Evolutionary conservation across 2,888 invertebrate genomes (phyloP), one percentile per base, ranked within the genome.

Genomic region (Eristalinus aeneus): DNA sequence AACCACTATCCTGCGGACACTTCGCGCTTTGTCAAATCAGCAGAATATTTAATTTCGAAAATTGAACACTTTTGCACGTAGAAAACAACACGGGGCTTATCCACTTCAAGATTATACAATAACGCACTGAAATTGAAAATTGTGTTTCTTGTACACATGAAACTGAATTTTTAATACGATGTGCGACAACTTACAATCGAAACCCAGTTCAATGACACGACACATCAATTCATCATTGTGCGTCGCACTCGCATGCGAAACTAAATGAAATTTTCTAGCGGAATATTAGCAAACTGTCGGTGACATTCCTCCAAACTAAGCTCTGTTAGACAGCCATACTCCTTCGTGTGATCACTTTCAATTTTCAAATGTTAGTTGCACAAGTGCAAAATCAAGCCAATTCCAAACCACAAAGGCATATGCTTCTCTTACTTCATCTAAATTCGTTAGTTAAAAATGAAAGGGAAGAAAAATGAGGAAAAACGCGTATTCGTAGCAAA

Each of bases 321-420:
- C 23, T 80, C 20, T 16, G 68, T 56, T 80, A 63, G 56, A 16
- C 39, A 54, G 8, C 60, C 80, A 74, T 80, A 80, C 27, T 74
- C 80, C 80, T 80, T 80, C 32, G 74, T 11, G 61, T 31, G 58
- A 56, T 64, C 11, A 39, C n/a, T 56, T 65, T 27, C n/a, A 8
- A 8, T 2, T 31, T 31, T 22, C 22, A 22, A 56, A 56, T 22
- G 11, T 56, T 23, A 4, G 12, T 53, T 54, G 31, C 54, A 31
- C 20, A 9, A 56, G 67, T 68, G 63, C 56, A 36, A 54, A 73
- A 27, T 16, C 8, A 31, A 31, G 23, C 54, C 53, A 74, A 74
- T 69, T 73, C 64, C 23, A 58, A 74, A 34, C n/a, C 80, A 74
- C 74, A 74, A 80, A 80, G 80, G 74, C 63, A 22, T 74, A 61